Base-by-base conservation (phyloP, 2,888 invertebrate species). In the Orchestes rusci region DNA sequence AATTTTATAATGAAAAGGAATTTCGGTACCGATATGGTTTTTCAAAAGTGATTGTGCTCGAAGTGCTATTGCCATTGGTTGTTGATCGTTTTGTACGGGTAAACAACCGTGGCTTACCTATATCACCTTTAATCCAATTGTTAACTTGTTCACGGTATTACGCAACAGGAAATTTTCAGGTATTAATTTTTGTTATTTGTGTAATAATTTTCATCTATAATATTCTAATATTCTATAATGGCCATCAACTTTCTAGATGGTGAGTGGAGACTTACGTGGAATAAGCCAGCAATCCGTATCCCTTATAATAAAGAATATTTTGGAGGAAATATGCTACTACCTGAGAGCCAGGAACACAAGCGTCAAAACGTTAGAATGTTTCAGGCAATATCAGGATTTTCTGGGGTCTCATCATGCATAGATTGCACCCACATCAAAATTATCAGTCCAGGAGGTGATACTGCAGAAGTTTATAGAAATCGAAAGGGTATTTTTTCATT, bases 391-490 rank as follows among this genome's bases (percentile, higher is more conserved):
- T 17, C 45, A 12, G 12, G 31, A 16, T 52, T 51, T 32, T 45
- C 52, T 23, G 18, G 23, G 27, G 46, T 47, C 16, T 30, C 32
- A 13, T 37, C 29, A 3, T 44, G 50, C 34, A 37, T 50, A 17
- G 46, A 51, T 35, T 45, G 51, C 16, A 51, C 51, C 13, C 52
- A 52, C 29, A 44, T 51, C 16, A 27, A 28, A 39, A 45, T 52
- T 19, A 31, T 13, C 17, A 51, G 17, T 38, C 52, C 48, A 16
- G 48, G 51, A 27, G 48, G 48, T 13, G 37, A 48, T 19, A 43
- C 38, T 41, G 45, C 29, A 27, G 43, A 52, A 48, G 34, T 48
- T 12, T 51, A 45, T 32, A 33, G 51, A 4, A 52, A 52, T 28
- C 32, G 48, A 19, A 52, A 48, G 20, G 35, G 39, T 8, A 32